Conservation (phyloP, 2,888 invertebrate species). For the Cephus pygmeus region DNA sequence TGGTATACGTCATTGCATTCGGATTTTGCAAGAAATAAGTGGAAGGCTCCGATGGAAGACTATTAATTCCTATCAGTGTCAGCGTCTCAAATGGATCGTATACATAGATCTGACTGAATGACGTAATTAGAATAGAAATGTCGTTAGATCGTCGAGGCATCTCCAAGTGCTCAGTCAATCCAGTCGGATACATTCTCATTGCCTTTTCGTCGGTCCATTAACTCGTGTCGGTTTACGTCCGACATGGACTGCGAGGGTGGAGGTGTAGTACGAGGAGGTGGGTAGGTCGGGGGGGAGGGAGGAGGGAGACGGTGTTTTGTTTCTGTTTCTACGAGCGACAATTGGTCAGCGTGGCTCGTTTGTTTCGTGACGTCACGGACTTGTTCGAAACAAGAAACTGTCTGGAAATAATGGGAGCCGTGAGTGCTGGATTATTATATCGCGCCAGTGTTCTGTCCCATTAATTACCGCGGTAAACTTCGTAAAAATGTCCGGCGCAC, state of each 20-base stretch:
- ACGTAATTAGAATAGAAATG: slow-evolving; percentile 24
- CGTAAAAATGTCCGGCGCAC: neutral
- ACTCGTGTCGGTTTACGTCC: slow-evolving; percentile 12
- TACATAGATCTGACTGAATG: slow-evolving; percentile 11
- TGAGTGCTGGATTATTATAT: neutral
- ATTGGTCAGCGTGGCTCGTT: slow-evolving; percentile 7
- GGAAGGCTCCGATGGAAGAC: neutral
- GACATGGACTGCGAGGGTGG: neutral
- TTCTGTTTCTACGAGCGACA: slow-evolving; percentile 1
- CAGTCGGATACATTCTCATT: slow-evolving; percentile 22
- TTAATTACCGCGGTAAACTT: slow-evolving; percentile 5
- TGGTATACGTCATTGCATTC: neutral
- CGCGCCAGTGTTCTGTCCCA: slow-evolving; percentile 7
- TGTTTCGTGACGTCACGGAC: slow-evolving; percentile 6
- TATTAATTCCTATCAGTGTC: slow-evolving; percentile 25
- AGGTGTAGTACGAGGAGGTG: neutral
- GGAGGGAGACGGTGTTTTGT: neutral
- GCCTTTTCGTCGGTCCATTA: slow-evolving; percentile 25
- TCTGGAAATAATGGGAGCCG: slow-evolving; percentile 13
- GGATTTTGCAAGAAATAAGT: neutral
- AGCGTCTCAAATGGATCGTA: slow-evolving; percentile 24
- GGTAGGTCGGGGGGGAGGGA: rapidly evolving
- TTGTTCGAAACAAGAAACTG: slow-evolving; percentile 9
- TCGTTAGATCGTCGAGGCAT: slow-evolving; percentile 18
- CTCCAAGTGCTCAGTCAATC: slow-evolving; percentile 16